phyloP scores from a whole-genome alignment of 2,888 invertebrate genomes.

The Megamerina dolium region DNA sequence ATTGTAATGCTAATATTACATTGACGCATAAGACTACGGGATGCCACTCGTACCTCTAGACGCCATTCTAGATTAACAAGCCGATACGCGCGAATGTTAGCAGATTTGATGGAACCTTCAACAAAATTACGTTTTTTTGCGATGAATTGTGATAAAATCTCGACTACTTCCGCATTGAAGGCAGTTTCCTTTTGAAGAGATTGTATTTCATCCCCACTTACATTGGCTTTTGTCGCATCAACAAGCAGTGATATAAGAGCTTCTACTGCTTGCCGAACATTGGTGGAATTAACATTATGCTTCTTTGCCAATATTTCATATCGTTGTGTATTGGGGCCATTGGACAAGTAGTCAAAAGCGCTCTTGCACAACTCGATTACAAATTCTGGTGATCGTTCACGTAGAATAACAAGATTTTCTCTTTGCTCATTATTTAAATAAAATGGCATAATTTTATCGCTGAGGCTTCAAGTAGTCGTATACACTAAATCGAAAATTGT shows the following conservation, averaged over 20 bases:
- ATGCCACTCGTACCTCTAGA: conserved; percentile 59
- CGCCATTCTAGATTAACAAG: conserved; percentile 60
- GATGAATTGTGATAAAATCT: conserved; percentile 43
- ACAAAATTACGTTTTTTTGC: conserved; percentile 41
- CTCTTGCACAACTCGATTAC: conserved; percentile 60
- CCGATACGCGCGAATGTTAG: conserved; percentile 40
- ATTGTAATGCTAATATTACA: conserved; percentile 56
- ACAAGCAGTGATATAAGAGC: conserved; percentile 67
- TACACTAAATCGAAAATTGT: conserved; percentile 1
- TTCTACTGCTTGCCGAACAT: conserved; percentile 57
- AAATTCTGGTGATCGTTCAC: conserved; percentile 53
- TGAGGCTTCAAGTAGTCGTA: no score
- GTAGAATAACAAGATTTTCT: conserved; percentile 54
- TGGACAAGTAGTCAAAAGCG: conserved; percentile 56
- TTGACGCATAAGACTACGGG: conserved; percentile 56
- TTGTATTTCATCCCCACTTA: conserved; percentile 40
- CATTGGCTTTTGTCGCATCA: conserved; percentile 65
- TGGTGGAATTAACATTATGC: conserved; percentile 50
- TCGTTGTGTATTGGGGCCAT: conserved; percentile 55
- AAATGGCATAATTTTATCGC: conserved; percentile 30
- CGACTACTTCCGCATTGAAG: conserved; percentile 34
- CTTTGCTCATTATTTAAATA: conserved; percentile 54
- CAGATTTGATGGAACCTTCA: conserved; percentile 43
- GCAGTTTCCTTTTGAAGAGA: conserved; percentile 26
- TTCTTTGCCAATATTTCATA: conserved; percentile 52